Conservation (phyloP, 2,113 vertebrate genomes). For the Vidua macroura region DNA sequence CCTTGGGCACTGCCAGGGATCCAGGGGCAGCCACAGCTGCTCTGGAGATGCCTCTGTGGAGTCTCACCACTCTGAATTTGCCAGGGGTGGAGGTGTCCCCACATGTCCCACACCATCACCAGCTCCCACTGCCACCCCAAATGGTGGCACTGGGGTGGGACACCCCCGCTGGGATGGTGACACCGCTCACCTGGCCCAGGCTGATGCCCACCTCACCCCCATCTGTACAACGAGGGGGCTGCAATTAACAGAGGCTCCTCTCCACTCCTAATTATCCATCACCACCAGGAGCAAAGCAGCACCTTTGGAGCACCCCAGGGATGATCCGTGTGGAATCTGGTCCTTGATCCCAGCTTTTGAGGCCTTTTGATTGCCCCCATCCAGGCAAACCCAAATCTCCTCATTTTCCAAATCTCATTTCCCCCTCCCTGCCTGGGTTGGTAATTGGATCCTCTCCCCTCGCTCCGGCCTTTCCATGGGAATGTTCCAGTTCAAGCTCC, state of each 20-base stretch:
- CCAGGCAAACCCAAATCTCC: not conserved
- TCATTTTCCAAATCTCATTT: not conserved
- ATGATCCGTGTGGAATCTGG: not conserved
- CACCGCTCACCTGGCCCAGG: not conserved
- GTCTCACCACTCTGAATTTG: not conserved
- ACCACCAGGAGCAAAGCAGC: rapidly evolving
- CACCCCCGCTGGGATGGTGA: not conserved
- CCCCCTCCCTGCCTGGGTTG: not conserved
- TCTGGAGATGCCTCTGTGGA: not conserved
- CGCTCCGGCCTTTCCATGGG: not conserved
- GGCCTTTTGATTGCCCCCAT: not conserved
- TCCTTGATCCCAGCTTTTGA: not conserved
- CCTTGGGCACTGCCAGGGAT: not conserved
- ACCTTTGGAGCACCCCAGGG: not conserved
- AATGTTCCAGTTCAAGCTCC: not conserved
- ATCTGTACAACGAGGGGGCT: rapidly evolving
- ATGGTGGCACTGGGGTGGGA: rapidly evolving
- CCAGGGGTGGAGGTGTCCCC: not conserved
- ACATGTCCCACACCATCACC: rapidly evolving
- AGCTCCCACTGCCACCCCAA: too few relatives aligned
- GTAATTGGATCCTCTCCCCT: not conserved
- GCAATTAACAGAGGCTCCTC: not conserved
- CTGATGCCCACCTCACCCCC: too few relatives aligned
- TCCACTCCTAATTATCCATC: not conserved
- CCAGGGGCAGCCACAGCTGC: not conserved